phyloP scores from a whole-genome alignment of 2,797 vertebrate species.

The Bradypus variegatus region DNA sequence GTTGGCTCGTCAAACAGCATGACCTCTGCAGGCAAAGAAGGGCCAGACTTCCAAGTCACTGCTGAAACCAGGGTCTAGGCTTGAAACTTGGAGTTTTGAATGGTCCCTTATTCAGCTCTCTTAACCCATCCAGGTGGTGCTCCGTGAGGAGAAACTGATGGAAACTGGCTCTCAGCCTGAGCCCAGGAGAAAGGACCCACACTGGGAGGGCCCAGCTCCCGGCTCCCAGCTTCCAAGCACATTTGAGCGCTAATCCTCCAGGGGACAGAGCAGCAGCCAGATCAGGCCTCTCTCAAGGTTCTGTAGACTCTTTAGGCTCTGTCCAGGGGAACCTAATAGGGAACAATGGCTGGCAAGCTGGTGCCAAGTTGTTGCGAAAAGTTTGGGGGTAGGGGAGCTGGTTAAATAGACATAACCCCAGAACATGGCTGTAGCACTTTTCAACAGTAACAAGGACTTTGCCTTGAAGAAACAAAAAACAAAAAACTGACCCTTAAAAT shows the following conservation, averaged over 20 bases:
- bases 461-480: background rate
- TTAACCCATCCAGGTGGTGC: background rate
- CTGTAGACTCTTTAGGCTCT: background rate
- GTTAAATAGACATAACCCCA: background rate
- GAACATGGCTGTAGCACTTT: background rate
- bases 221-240: background rate
- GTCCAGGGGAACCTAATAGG: background rate
- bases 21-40: slow-evolving; percentile 77
- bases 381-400: background rate
- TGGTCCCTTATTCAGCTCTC: background rate
- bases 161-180: background rate
- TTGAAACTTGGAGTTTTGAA: background rate
- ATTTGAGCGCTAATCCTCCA: background rate
- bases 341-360: background rate
- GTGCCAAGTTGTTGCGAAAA: slow-evolving; percentile 10
- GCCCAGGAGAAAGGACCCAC: background rate
- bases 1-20: slow-evolving; percentile 96
- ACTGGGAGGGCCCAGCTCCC: background rate
- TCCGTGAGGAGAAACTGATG: background rate
- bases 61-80: background rate
- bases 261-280: background rate
- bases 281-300: background rate
- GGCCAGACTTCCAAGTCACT: background rate
- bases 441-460: background rate
- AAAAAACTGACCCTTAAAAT: background rate